These are phyloP conservation scores for Andrena bucephala DNA, from an alignment of 2,888 invertebrate species.

Conservation along the genomic window DNA sequence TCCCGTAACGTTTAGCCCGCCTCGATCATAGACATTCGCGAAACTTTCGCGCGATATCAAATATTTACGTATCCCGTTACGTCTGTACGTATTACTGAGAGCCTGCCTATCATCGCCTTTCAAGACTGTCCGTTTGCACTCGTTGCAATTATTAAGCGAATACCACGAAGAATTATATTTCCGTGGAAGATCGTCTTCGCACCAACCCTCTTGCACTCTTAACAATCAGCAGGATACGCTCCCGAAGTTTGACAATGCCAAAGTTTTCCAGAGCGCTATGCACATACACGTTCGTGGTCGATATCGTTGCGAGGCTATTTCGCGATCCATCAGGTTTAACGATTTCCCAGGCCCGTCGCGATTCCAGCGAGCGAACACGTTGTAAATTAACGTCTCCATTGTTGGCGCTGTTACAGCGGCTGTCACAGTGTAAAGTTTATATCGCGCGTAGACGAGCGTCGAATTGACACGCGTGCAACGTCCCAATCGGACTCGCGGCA, in stretches of 20 bases:
- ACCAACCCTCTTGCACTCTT: no score
- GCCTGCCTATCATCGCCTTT: not conserved
- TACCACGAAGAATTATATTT: no score
- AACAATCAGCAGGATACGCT: not conserved
- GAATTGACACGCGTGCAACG: conserved; percentile 35
- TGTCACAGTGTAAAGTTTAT: conserved; percentile 48
- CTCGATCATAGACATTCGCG: conserved; percentile 40
- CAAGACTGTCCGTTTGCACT: not conserved
- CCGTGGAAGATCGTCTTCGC: no score
- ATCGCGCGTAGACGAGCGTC: conserved; percentile 37
- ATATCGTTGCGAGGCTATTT: conserved; percentile 35
- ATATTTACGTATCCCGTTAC: conserved; percentile 47
- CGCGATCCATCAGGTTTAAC: conserved; percentile 40
- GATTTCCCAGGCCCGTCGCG: conserved; percentile 40
- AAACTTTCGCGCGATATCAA: conserved; percentile 50
- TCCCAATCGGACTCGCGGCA: conserved; percentile 32
- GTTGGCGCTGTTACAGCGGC: conserved; percentile 38
- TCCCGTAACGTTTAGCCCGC: conserved; percentile 33
- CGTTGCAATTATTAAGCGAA: not conserved
- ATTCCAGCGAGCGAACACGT: conserved; percentile 34
- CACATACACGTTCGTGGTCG: not conserved
- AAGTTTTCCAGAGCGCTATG: not conserved
- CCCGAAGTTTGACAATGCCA: not conserved
- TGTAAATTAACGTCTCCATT: conserved; percentile 60
- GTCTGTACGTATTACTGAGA: conserved; percentile 1